A percentile compares a stretch with the other conserved stretches of the same genome.
Evolutionary conservation across 2,113 vertebrate genomes (phyloP).

Genomic region (Pleuronectes platessa): DNA sequence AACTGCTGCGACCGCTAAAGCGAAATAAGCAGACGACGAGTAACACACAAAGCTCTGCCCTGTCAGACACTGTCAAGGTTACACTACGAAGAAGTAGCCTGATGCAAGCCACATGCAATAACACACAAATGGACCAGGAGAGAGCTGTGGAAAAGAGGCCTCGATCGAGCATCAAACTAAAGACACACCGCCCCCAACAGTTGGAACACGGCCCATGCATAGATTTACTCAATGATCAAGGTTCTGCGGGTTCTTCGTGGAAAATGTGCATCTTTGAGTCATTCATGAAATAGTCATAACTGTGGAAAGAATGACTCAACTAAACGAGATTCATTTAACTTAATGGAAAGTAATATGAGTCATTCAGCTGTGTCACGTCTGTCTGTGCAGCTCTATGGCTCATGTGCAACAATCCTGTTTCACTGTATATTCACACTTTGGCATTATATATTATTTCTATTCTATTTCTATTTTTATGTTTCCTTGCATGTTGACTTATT

Average conservation of each 20-base stretch:
- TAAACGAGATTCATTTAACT: too few relatives aligned
- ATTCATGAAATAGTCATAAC: not conserved
- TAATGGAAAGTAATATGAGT: too few relatives aligned
- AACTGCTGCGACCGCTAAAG: not conserved
- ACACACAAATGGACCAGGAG: not conserved
- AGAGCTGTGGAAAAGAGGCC: not conserved
- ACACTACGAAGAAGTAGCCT: constrained; percentile 8
- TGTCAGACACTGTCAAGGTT: constrained; percentile 1
- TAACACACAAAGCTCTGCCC: not conserved
- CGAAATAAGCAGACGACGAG: not conserved
- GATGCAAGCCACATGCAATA: constrained; percentile 10
- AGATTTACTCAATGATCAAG: too few relatives aligned
- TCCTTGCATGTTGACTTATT: too few relatives aligned
- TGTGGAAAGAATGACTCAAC: not conserved
- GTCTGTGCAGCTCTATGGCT: too few relatives aligned
- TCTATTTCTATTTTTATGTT: too few relatives aligned
- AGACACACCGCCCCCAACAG: constrained; percentile 1
- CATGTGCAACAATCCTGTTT: too few relatives aligned
- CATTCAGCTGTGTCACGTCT: too few relatives aligned
- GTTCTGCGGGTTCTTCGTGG: not conserved
- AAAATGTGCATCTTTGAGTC: not conserved
- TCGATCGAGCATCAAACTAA: not conserved
- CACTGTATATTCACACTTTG: too few relatives aligned
- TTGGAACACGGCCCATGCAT: not conserved
- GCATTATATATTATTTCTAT: too few relatives aligned